Conservation (phyloP, 2,797 vertebrate genomes). For the Tauraco hartlaubi region DNA sequence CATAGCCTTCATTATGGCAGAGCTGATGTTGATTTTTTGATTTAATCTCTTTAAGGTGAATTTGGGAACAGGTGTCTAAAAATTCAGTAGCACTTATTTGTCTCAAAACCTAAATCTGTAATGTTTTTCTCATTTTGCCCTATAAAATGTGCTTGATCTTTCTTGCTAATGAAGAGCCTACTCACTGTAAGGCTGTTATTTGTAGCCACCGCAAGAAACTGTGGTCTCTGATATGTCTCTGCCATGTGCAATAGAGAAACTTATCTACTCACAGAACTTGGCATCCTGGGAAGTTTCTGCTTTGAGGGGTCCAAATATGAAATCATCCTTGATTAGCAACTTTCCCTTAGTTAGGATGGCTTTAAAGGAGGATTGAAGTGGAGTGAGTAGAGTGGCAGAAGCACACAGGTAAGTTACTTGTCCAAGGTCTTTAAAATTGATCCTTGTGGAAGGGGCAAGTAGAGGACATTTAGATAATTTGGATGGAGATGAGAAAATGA, state of each 20-base stretch:
- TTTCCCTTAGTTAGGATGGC: not conserved
- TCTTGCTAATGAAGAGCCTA: not conserved
- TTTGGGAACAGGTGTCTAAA: not conserved
- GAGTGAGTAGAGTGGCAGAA: not conserved
- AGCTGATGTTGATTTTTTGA: not conserved
- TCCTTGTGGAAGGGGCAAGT: not conserved
- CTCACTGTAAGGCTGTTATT: not conserved
- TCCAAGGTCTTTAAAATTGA: not conserved
- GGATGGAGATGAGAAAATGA: not conserved
- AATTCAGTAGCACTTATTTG: not conserved
- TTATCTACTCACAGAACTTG: not conserved
- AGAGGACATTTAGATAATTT: not conserved
- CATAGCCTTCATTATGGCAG: not conserved
- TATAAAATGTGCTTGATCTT: not conserved
- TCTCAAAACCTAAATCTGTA: not conserved
- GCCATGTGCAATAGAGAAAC: not conserved
- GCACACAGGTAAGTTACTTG: not conserved
- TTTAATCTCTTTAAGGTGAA: not conserved
- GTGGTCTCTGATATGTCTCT: not conserved
- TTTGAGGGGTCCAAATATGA: not conserved
- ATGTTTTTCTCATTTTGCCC: not conserved
- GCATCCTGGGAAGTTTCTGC: not conserved
- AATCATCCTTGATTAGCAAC: not conserved
- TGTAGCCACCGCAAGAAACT: not conserved
- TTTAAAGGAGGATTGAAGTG: not conserved